Evolutionary conservation across 2,888 invertebrate genomes (phyloP).

Genomic region (Adelphocoris suturalis): DNA sequence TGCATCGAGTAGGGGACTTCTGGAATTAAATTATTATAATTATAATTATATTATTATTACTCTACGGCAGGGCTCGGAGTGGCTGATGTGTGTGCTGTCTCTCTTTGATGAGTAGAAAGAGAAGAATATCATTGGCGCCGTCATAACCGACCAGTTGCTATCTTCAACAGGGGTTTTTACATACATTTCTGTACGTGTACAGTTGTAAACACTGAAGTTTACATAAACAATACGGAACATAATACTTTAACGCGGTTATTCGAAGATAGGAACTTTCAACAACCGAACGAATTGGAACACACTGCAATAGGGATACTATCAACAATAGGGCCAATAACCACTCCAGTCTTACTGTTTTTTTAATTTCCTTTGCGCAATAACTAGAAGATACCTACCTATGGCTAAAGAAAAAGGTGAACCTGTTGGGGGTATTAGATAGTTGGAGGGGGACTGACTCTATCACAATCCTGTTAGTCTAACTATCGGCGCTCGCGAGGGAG

Average conservation of each 20-base stretch:
- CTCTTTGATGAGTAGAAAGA: too few species aligned
- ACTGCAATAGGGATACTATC: neutral
- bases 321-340: neutral
- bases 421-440: neutral
- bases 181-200: too few species aligned
- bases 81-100: too few species aligned
- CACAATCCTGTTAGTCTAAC: slow-evolving; percentile 58
- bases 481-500: slow-evolving; percentile 19
- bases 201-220: neutral
- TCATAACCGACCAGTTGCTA: too few species aligned
- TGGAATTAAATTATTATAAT: too few species aligned
- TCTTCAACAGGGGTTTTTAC: too few species aligned
- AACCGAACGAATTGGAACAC: neutral
- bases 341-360: neutral
- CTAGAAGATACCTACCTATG: neutral
- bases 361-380: neutral
- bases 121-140: too few species aligned
- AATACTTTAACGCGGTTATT: too few species aligned
- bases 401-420: neutral
- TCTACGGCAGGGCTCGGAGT: too few species aligned
- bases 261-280: too few species aligned
- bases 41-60: too few species aligned
- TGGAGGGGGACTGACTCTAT: neutral
- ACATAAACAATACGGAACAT: neutral
- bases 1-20: too few species aligned